Base-by-base conservation (phyloP, 1,140 invertebrate genomes). In the Monochamus saltuarius region DNA sequence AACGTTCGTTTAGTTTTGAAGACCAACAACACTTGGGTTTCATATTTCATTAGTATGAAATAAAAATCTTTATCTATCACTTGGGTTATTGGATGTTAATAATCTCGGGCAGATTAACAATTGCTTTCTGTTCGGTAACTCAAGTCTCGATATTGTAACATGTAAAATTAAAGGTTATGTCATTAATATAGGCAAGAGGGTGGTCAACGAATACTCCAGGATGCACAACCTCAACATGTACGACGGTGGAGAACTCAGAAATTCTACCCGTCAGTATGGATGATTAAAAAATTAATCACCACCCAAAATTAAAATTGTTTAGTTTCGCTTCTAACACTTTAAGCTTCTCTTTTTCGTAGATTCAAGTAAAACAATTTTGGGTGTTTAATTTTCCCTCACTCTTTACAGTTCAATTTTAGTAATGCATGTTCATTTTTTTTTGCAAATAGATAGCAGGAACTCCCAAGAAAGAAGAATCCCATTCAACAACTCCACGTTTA, bases 181-280 rank as follows among this genome's bases (percentile, higher is more conserved):
- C 22, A 6, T 29, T 29, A 29, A 29, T 29, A 29, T 68, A 78
- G 81, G 80, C 62, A 80, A 82, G 73, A 74, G 78, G 62, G 75
- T 78, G 61, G 83, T 87, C 69, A 84, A 86, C 77, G 84, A 87
- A 75, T 86, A 87, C 73, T 85, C 84, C 64, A 81, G 81, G 78
- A 81, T 84, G 59, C 81, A 87, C 76, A 85, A 86, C 77, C 78
- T 87, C 64, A 86, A 85, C 80, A 84, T 87, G 77, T 87, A 85
- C 79, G 85, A 86, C 72, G 85, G 85, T 62, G 80, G 80, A 67
- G 84, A 86, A 73, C 81, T 86, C 46, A 79, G 85, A 72, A 84
- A 84, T 78, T 83, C 84, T 72, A 86, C 84, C 70, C 83, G 85
- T 79, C 84, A 86, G 83, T 87, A 85, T 81, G 85, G 85, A 85